These are phyloP conservation scores for Pagrus major DNA, from an alignment of 2,113 vertebrate species.

Conservation along the genomic window DNA sequence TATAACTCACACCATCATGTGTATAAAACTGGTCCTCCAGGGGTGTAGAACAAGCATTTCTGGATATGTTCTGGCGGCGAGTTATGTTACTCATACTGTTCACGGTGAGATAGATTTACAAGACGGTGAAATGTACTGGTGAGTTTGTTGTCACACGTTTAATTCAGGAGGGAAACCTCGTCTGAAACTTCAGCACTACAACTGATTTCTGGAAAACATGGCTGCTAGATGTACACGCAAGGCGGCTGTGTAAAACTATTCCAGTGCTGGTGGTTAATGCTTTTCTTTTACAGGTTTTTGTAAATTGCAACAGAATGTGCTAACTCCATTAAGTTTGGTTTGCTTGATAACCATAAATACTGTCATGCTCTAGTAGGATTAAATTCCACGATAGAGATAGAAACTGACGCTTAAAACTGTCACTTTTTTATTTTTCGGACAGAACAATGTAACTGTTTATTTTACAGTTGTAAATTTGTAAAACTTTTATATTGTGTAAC, in stretches of 20 bases:
- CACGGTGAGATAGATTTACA: neutral
- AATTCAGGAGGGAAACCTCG: neutral
- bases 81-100: neutral
- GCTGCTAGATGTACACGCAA: constrained; percentile 1
- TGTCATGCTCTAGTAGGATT: constrained; percentile 31
- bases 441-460: constrained; percentile 17
- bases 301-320: constrained; percentile 8
- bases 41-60: neutral
- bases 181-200: neutral
- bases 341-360: constrained; percentile 6
- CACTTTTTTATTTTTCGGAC: constrained; percentile 1
- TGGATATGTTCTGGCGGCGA: neutral
- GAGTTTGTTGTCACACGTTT: neutral
- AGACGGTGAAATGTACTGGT: constrained; percentile 6
- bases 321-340: constrained; percentile 24
- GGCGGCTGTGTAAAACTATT: constrained; percentile 24
- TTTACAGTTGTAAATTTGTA: constrained; percentile 63
- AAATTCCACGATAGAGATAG: constrained; percentile 5
- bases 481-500: constrained; percentile 58
- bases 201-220: constrained; percentile 13
- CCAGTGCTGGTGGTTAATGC: constrained; percentile 15
- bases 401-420: neutral
- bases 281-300: constrained; percentile 9
- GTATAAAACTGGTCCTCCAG: constrained; percentile 35
- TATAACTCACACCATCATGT: constrained; percentile 23